Evolutionary conservation across 2,888 invertebrate genomes (phyloP), one percentile per base, ranked within the genome.

Genomic region (Clepsis dumicolana): DNA sequence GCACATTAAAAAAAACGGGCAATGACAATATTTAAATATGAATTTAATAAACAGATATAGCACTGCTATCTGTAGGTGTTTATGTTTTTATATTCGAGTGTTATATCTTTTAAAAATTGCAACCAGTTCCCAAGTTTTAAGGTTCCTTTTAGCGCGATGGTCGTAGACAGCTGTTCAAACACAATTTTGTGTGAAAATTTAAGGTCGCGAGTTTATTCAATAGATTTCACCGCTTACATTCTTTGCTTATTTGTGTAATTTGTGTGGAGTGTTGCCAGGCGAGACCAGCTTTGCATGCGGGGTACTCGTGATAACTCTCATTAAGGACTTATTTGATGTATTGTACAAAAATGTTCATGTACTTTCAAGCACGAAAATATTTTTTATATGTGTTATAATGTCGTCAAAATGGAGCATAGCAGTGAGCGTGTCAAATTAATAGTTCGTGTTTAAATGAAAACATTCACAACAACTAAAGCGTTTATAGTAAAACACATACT

Each of bases 141-240:
- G 48, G 48, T 48, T 10, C 12, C 21, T 50, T 63, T 52, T 57
- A n/a, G 61, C 21, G 12, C 18, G n/a, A 48, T 18, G 16, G 10
- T 38, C 1, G 3, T 0, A 1, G 21, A 24, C 56, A 56, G 5
- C 50, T 67, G 67, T 63, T 38, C 53, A 44, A 66, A 66, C 54
- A 61, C 54, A 48, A 21, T 52, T 24, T 59, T 52, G 27, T 32
- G 29, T 52, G 38, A 44, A 50, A 27, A 44, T 63, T 63, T 62
- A 57, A 62, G 62, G 62, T 41, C 67, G 66, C 62, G 12, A 35
- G 41, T 25, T 18, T 52, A 18, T 50, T 32, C 48, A 48, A 35
- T 54, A 25, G 32, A 21, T 32, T 21, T 57, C 29, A 57, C 53
- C 44, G 25, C 48, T 66, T 44, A 61, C 65, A 60, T 60, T 48